Evolutionary conservation across 2,888 invertebrate genomes (phyloP).

Genomic region (Willowsia nigromaculata): DNA sequence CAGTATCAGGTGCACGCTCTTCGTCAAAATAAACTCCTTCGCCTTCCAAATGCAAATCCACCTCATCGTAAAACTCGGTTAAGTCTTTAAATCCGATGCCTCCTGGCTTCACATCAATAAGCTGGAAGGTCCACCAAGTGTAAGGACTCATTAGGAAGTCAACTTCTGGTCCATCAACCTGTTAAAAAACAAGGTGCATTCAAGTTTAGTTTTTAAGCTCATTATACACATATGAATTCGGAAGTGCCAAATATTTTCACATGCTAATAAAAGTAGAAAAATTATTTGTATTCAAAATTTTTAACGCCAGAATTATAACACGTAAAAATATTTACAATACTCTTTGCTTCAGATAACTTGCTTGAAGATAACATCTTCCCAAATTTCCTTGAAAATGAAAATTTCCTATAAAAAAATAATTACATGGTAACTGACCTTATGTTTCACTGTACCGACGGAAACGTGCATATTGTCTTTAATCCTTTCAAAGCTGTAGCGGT

Average conservation of each 20-base stretch:
- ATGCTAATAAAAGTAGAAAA: no score
- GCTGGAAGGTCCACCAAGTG: slow-evolving; percentile 52
- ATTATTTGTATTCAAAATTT: no score
- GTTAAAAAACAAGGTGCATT: background rate
- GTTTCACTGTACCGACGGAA: background rate
- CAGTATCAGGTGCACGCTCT: background rate
- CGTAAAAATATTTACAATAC: no score
- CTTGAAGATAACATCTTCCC: no score
- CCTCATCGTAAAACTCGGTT: background rate
- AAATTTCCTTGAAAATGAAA: background rate
- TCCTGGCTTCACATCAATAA: background rate
- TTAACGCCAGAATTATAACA: no score
- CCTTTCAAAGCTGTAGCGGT: slow-evolving; percentile 54
- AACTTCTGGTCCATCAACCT: background rate
- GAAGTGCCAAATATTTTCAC: no score
- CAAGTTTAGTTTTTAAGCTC: no score
- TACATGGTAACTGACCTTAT: no score
- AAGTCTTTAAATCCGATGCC: background rate
- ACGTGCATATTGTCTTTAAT: background rate
- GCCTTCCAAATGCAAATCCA: background rate
- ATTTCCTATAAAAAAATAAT: no score
- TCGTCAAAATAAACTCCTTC: slow-evolving; percentile 40
- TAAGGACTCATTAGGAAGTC: slow-evolving; percentile 19
- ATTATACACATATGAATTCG: no score
- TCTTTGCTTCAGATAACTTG: no score